Base-by-base conservation (phyloP, 2,888 invertebrate genomes). In the Prenolepis imparis region DNA sequence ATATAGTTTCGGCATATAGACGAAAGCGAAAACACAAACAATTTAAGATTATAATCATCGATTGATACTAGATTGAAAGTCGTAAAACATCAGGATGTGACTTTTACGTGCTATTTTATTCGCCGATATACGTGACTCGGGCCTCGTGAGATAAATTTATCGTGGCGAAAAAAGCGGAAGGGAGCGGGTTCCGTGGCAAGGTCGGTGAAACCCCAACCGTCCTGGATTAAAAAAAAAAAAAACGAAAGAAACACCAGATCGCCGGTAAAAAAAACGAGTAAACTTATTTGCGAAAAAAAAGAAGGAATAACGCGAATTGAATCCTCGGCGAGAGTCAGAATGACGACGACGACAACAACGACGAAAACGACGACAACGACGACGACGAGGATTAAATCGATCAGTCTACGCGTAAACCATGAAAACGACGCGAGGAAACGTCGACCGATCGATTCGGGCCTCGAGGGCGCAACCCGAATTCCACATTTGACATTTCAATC, bases 191-290 rank as follows among this genome's bases (percentile, higher is more conserved):
- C 91, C 91, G 93, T 75, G 93, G 93, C 93, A 90, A 87, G 92
- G 93, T 93, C 91, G 92, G 91, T 92, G 93, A 94, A 94, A 94
- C 92, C 93, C 93, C 92, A 92, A 93, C 94, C 93, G 94, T 89
- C 81, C 70, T 61, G 82, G 73, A 41, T 80, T 82, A 72, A 73
- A 74, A 84, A 74, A 28, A 59, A 44, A 64, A 63, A 63, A 57
- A 15, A 57, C 11, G 11, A 32, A 15, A 48, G 74, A 59, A 59
- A 59, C 32, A 57, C 21, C 59, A 18, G 59, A 78, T 59, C 44
- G 21, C 18, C 59, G 57, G n/a, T 39, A n/a, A 39, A 24, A 57
- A 57, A 63, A 41, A 18, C 57, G 44, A 59, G 24, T 57, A 61
- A 32, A n/a, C 52, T 59, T n/a, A 18, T 6, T 70, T 24, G 44